Evolutionary conservation across 1,140 invertebrate species (phyloP).

Genomic region (Drosophila novamexicana): DNA sequence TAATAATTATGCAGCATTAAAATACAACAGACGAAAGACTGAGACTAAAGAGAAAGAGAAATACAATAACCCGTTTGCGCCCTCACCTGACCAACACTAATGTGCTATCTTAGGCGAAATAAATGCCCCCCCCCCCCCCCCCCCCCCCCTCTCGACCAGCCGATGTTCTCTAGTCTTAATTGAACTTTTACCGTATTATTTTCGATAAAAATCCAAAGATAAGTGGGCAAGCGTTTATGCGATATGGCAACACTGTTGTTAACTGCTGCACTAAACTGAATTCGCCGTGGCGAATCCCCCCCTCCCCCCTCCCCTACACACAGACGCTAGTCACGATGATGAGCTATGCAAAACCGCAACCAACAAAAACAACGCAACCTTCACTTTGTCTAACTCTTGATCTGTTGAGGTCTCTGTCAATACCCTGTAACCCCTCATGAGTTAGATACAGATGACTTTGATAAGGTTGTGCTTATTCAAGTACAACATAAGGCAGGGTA

Average conservation of each 20-base stretch:
- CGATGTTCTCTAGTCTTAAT: conserved; percentile 30
- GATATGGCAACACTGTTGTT: conserved; percentile 35
- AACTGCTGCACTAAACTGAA: conserved; percentile 9
- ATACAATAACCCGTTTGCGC: background rate
- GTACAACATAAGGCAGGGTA: too few species aligned
- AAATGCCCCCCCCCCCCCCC: background rate
- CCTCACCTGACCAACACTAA: background rate
- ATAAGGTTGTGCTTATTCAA: too few species aligned
- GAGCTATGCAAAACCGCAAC: conserved; percentile 40
- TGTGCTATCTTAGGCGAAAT: conserved; percentile 8
- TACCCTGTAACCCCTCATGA: background rate
- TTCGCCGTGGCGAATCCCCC: background rate
- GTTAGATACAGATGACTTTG: too few species aligned
- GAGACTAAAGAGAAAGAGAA: conserved; percentile 3
- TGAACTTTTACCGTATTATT: conserved; percentile 47
- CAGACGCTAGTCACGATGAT: conserved; percentile 34
- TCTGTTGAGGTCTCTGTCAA: conserved; percentile 2
- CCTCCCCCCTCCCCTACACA: background rate
- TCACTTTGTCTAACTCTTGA: conserved; percentile 27
- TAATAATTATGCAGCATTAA: conserved; percentile 16
- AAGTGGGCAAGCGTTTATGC: conserved; percentile 21
- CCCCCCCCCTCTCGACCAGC: background rate
- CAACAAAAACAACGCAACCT: conserved; percentile 26
- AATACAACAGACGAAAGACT: conserved; percentile 8
- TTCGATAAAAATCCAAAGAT: conserved; percentile 48